Percentiles rank a stretch among this genome's conserved stretches.
These are phyloP conservation scores for Crypturellus undulatus DNA, from an alignment of 2,113 vertebrate genomes.

Conservation along the genomic window DNA sequence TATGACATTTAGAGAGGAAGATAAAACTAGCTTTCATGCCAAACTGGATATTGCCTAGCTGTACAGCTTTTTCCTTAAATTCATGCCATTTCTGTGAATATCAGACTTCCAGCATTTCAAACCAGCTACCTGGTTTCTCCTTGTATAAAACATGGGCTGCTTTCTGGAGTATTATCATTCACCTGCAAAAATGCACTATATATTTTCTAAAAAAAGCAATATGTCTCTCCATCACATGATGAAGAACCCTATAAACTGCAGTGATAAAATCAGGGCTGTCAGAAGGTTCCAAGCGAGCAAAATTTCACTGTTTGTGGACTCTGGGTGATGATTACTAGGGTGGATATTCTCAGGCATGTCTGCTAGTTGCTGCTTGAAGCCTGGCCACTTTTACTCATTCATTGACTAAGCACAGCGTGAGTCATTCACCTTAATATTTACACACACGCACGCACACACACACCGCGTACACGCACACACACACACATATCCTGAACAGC, in stretches of 20 bases:
- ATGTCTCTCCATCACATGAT: neutral
- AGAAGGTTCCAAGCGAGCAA: neutral
- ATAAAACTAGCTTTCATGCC: neutral
- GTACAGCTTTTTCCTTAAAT: neutral
- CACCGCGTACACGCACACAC: too few species aligned
- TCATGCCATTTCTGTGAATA: neutral
- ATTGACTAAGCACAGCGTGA: neutral
- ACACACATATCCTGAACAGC: neutral
- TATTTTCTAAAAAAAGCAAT: neutral
- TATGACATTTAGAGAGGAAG: neutral
- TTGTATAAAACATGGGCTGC: neutral
- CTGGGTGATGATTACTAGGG: neutral
- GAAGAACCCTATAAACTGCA: neutral
- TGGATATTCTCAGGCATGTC: neutral
- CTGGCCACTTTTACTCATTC: slow-evolving; percentile 4
- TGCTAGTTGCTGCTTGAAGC: slow-evolving; percentile 1
- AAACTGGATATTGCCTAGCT: neutral
- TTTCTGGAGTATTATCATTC: neutral
- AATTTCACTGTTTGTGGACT: neutral
- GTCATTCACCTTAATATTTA: slow-evolving; percentile 28
- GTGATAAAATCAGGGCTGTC: neutral
- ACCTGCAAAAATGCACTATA: neutral
- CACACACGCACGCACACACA: neutral
- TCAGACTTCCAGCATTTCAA: neutral
- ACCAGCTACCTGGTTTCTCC: neutral